phyloP scores from a whole-genome alignment of 2,113 vertebrate genomes.

The Tretioscincus oriximinensis region DNA sequence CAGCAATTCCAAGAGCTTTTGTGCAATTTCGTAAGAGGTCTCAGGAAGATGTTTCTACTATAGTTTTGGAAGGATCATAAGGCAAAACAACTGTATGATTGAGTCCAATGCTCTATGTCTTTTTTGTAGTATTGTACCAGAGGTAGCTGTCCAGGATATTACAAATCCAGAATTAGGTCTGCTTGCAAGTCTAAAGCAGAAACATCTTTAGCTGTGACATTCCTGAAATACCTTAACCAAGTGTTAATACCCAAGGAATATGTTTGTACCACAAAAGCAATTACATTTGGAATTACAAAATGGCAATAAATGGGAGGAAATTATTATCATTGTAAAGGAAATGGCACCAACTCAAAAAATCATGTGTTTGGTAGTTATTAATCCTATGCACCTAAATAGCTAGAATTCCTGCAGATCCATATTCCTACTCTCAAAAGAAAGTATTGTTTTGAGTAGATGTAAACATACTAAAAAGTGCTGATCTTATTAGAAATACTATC shows the following conservation, averaged over 20 bases:
- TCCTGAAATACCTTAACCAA: background rate
- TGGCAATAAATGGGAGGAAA: conserved; percentile 14
- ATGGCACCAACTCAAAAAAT: background rate
- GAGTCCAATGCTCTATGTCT: background rate
- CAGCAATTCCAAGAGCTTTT: no score
- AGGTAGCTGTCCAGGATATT: background rate
- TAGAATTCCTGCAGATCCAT: background rate
- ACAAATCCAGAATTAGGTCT: background rate
- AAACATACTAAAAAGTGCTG: background rate
- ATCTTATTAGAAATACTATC: background rate
- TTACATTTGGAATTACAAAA: conserved; percentile 8
- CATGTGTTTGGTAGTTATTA: background rate
- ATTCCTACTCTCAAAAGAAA: background rate
- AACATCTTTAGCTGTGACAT: background rate
- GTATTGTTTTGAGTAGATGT: background rate
- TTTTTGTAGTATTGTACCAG: background rate
- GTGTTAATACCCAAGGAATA: conserved; percentile 19
- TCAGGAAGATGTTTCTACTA: no score
- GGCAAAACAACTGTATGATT: no score
- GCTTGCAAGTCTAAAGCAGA: background rate
- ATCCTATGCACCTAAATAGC: background rate
- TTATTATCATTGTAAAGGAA: conserved; percentile 1
- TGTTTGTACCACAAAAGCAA: background rate
- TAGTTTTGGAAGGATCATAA: no score
- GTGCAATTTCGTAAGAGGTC: no score